Base-by-base conservation (phyloP, 2,888 invertebrate genomes). In the Drosophila meridionalis region DNA sequence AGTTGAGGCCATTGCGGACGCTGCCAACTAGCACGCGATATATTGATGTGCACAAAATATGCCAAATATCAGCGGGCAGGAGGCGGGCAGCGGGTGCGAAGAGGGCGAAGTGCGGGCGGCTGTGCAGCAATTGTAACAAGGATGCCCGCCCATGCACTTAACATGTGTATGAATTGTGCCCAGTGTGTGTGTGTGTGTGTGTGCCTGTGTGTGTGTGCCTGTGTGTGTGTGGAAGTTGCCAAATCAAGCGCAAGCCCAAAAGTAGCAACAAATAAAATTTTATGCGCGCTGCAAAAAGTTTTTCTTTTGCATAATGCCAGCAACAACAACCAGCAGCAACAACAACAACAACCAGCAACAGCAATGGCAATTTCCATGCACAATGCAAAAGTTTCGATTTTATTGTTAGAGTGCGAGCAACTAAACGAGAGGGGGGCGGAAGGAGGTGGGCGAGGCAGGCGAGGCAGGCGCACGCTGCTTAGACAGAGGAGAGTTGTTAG, bases 201-300 rank as follows among this genome's bases (percentile, higher is more conserved):
- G 36, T 50, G 32, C 59, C 14, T 63, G 50, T 36, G 60, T 14
- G 36, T 38, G 43, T 64, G 50, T 65, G 55, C 60, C 45, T 62
- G 40, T 56, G 72, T 48, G 72, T 58, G 68, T 65, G 55, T 62
- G 64, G 40, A 42, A 64, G 80, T 66, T 88, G 87, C 84, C 89
- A 87, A 87, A 87, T 87, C 87, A 87, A 87, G 87, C 84, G 84
- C 83, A 84, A 87, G 84, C 87, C 84, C 87, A 83, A 87, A 87
- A 87, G 89, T 87, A 87, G 87, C 87, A 87, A 89, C 87, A 89
- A 89, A 87, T 87, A 87, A 87, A 83, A 87, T 89, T 88, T 88
- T 87, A 87, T 87, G 84, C 87, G 76, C 85, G 81, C 65, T 69
- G 81, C 83, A 69, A 79, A 87, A 81, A 86, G 71, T 87, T 88